phyloP scores from a whole-genome alignment of 2,113 vertebrate species.

The Muntiacus reevesi region DNA sequence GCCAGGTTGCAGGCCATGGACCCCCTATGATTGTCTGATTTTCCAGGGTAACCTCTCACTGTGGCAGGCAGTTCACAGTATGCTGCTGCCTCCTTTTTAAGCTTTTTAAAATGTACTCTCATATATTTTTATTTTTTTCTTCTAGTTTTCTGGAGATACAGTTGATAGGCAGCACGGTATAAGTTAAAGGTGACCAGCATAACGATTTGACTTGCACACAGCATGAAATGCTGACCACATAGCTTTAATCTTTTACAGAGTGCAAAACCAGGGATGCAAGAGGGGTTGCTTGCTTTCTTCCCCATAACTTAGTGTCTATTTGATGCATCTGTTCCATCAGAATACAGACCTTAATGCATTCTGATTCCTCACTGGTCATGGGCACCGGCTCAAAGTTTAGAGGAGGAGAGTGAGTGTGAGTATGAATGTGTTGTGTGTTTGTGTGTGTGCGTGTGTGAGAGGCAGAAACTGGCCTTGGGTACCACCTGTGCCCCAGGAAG shows the following conservation, averaged over 20 bases:
- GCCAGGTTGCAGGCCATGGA: fast-evolving
- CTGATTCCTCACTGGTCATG: fast-evolving
- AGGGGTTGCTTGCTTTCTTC: neutral
- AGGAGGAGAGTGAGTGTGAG: neutral
- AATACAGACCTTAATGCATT: neutral
- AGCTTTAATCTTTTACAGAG: neutral
- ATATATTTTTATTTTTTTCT: neutral
- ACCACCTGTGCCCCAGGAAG: too few relatives aligned
- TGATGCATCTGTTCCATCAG: neutral
- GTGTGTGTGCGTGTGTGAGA: too few relatives aligned
- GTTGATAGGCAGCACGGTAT: neutral
- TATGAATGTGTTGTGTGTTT: too few relatives aligned
- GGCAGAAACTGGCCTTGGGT: neutral
- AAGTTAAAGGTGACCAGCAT: neutral
- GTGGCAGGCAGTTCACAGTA: neutral
- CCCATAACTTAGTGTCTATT: neutral
- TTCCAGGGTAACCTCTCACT: neutral
- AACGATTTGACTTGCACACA: neutral
- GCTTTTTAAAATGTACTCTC: neutral
- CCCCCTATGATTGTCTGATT: neutral
- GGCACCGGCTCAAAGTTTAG: neutral
- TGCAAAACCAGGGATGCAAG: neutral
- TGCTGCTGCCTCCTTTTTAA: neutral
- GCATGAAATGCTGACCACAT: neutral
- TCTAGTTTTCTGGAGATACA: neutral